These are phyloP conservation scores for Arrhamphus sclerolepis DNA, from an alignment of 2,797 vertebrate genomes.

Conservation along the genomic window DNA sequence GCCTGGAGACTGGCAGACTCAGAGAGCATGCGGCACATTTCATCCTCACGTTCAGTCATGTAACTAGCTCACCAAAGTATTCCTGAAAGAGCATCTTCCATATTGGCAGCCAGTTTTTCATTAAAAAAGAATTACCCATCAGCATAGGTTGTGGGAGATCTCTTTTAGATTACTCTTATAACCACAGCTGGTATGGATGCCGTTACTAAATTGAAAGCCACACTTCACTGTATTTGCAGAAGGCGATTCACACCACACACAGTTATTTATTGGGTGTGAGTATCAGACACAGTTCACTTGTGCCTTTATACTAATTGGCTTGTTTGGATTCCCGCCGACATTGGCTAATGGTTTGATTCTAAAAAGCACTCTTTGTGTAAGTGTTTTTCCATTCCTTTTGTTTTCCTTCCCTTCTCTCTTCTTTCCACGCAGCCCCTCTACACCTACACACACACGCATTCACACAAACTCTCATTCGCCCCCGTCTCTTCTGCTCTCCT, in stretches of 20 bases:
- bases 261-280: slow-evolving; percentile 49
- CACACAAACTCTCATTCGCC: too few species aligned
- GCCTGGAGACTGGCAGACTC: slow-evolving; percentile 44
- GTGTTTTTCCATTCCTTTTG: slow-evolving; percentile 46
- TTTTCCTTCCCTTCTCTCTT: slow-evolving; percentile 30
- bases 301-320: slow-evolving; percentile 63
- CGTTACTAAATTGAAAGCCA: slow-evolving; percentile 55
- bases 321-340: slow-evolving; percentile 62
- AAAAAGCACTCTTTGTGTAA: slow-evolving; percentile 53
- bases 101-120: slow-evolving; percentile 53
- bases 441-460: slow-evolving; percentile 3
- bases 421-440: slow-evolving; percentile 2
- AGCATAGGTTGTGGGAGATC: slow-evolving; percentile 48
- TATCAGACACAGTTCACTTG: slow-evolving; percentile 42
- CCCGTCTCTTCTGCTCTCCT: slow-evolving; percentile 53
- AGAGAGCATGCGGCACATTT: slow-evolving; percentile 22
- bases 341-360: slow-evolving; percentile 59
- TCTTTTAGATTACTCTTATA: slow-evolving; percentile 61
- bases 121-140: slow-evolving; percentile 63
- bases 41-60: slow-evolving; percentile 31
- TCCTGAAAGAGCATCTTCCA: slow-evolving; percentile 41
- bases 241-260: slow-evolving; percentile 20
- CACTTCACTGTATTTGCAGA: slow-evolving; percentile 31
- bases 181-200: slow-evolving; percentile 43
- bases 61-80: slow-evolving; percentile 43